phyloP scores from a whole-genome alignment of 2,888 invertebrate species.

The Drosophila subquinaria region DNA sequence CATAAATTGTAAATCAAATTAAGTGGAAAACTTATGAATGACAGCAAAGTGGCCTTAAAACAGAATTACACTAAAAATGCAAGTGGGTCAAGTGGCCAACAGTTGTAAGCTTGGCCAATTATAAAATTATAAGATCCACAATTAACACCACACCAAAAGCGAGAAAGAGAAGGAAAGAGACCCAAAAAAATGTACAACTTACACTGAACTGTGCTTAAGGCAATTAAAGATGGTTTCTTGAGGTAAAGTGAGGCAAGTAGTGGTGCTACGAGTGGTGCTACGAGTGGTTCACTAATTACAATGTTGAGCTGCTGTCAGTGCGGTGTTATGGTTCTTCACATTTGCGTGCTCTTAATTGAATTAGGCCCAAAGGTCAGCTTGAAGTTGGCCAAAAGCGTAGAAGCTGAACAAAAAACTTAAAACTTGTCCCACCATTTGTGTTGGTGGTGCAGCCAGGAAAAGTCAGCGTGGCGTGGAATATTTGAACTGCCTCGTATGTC shows the following conservation, averaged over 20 bases:
- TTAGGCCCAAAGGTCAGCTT: constrained; percentile 65
- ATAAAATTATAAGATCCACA: constrained; percentile 8
- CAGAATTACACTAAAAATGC: constrained; percentile 7
- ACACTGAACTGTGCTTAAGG: background rate
- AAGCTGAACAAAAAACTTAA: background rate
- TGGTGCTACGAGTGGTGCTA: background rate
- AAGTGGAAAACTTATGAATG: background rate
- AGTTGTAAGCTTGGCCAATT: constrained; percentile 15
- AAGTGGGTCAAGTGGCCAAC: constrained; percentile 43
- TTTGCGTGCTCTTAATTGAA: constrained; percentile 71
- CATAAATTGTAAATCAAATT: background rate
- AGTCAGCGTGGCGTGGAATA: constrained; percentile 53
- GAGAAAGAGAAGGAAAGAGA: too few species aligned
- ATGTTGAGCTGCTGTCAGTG: constrained; percentile 49
- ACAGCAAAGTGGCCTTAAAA: constrained; percentile 20
- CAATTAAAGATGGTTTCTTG: constrained; percentile 24
- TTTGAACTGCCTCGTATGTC: constrained; percentile 34
- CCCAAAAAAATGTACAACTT: constrained; percentile 14
- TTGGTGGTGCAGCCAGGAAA: constrained; percentile 43
- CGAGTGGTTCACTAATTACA: constrained; percentile 57
- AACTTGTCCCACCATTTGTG: constrained; percentile 9
- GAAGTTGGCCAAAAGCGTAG: constrained; percentile 1
- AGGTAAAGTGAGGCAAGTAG: background rate
- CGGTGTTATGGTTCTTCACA: constrained; percentile 28
- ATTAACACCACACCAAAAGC: constrained; percentile 8